Conservation (phyloP, 2,888 invertebrate genomes). For the Cryptophagus acutangulus region DNA sequence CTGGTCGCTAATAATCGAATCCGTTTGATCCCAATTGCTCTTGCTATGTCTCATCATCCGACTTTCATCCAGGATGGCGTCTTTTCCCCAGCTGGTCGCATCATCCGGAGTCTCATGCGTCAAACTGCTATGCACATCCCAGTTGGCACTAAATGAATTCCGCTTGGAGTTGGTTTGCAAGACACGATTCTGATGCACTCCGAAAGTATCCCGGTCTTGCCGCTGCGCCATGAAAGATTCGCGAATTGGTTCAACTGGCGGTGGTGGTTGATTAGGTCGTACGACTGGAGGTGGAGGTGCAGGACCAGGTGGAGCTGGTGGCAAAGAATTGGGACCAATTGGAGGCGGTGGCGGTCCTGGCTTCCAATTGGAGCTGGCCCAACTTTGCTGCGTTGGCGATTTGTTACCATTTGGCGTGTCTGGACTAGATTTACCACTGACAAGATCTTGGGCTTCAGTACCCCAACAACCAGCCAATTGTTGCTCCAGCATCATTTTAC, state of each 20-base stretch:
- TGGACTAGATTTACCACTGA: constrained; percentile 41
- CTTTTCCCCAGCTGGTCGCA: constrained; percentile 51
- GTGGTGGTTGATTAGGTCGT: constrained; percentile 60
- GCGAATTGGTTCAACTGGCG: constrained; percentile 55
- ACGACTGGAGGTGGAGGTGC: constrained; percentile 56
- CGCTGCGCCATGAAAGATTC: constrained; percentile 61
- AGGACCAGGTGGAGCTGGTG: constrained; percentile 58
- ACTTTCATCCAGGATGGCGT: constrained; percentile 30
- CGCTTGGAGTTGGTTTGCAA: constrained; percentile 42
- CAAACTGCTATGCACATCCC: constrained; percentile 45
- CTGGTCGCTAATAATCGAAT: constrained; percentile 46
- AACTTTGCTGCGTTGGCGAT: constrained; percentile 44
- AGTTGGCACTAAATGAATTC: constrained; percentile 48
- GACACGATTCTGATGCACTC: constrained; percentile 61
- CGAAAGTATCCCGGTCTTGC: constrained; percentile 68
- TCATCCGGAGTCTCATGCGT: constrained; percentile 46
- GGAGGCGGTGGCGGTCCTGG: constrained; percentile 65
- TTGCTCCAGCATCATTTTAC: constrained; percentile 79
- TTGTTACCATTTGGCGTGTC: constrained; percentile 43
- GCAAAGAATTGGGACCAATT: constrained; percentile 50
- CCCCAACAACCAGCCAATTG: constrained; percentile 67
- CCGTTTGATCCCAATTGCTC: constrained; percentile 49
- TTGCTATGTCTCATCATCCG: no score
- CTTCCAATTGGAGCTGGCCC: constrained; percentile 46
- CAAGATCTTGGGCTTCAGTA: constrained; percentile 54